Evolutionary conservation across 2,797 vertebrate species (phyloP), one percentile per base, ranked within the genome.

Genomic region (Scolopax rusticola): DNA sequence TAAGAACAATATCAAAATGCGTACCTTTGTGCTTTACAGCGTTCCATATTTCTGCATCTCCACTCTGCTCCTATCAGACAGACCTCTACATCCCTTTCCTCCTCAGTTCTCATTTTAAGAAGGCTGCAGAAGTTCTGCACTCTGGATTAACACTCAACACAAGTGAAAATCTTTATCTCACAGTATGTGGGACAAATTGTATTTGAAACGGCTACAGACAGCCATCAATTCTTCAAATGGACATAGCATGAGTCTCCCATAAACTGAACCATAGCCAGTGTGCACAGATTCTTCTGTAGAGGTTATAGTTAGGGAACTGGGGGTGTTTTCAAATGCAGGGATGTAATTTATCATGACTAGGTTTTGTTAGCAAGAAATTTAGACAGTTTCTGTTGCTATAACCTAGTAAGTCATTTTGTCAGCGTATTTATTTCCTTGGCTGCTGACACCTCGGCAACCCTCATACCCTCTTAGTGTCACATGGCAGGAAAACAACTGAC

Each of bases 101-200:
- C 13, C 2, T 28, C 68, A 90, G n/a, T 18, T 89, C 12, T 82
- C 43, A 28, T 87, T 95, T 91, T 75, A 59, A 51, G 45, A 40
- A 38, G 30, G 33, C 56, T 91, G 53, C 54, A 70, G 45, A 92
- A 88, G 17, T 60, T 95, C 71, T 73, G 53, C 45, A 78, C 54
- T 65, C 73, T 89, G 81, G 21, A 81, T 96, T 93, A 94, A 95
- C 8, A 0, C 63, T 91, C 78, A 90, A 75, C 25, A 59, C 68
- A 84, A 96, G 82, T 82, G 90, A 91, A 96, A 90, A 93, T 88
- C 89, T 96, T 96, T 96, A 89, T 95, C 86, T 97, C 71, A 43
- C 61, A 74, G 70, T 70, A 47, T 92, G 54, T 61, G 68, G 65
- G 80, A 94, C 48, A 95, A 96, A 96, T 78, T 92, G 90, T 81